Evolutionary conservation across 2,113 vertebrate species (phyloP).

Genomic region (Dicaeum eximium): DNA sequence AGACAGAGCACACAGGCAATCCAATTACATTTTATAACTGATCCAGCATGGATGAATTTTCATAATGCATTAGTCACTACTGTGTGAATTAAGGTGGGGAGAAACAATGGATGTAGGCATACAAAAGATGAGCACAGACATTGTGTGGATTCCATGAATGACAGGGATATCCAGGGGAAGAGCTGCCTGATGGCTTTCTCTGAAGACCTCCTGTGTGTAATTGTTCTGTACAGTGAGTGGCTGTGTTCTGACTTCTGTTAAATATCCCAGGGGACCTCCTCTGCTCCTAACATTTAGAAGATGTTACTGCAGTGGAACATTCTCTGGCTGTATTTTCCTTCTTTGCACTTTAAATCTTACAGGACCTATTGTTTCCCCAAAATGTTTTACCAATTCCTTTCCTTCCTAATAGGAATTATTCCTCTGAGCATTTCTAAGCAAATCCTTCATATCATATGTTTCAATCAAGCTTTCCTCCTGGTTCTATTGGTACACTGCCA

Average conservation of each 20-base stretch:
- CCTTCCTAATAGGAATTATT: neutral
- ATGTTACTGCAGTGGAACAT: neutral
- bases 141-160: neutral
- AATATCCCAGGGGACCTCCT: neutral
- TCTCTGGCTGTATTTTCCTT: neutral
- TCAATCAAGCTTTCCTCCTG: neutral
- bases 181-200: neutral
- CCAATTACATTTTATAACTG: neutral
- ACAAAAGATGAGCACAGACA: neutral
- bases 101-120: neutral
- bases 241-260: neutral
- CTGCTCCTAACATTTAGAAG: neutral
- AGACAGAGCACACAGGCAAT: neutral
- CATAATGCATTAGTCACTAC: neutral
- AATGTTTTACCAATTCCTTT: neutral
- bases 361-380: neutral
- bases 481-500: neutral
- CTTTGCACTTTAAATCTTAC: neutral
- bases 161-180: neutral
- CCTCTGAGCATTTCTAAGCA: neutral
- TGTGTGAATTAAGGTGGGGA: neutral
- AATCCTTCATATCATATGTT: neutral
- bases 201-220: neutral
- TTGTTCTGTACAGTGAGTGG: neutral
- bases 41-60: neutral